These are phyloP conservation scores for Trichonephila clavata DNA, from an alignment of 1,140 invertebrate genomes.

Conservation along the genomic window DNA sequence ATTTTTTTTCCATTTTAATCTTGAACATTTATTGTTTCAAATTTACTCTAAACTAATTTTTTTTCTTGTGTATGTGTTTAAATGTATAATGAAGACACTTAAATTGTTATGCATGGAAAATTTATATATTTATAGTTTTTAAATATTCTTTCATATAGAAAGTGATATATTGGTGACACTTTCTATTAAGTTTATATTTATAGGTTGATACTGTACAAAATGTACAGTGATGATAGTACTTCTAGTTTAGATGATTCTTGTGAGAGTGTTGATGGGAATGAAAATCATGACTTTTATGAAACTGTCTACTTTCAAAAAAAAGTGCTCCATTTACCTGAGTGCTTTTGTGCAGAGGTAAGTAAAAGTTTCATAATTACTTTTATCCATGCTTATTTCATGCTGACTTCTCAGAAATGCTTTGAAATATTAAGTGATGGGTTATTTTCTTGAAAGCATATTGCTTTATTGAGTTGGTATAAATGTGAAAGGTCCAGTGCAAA, in stretches of 20 bases:
- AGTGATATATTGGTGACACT: not conserved
- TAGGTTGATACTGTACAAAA: not conserved
- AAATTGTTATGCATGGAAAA: not conserved
- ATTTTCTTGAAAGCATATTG: too few relatives aligned
- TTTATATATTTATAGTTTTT: not conserved
- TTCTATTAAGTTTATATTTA: not conserved
- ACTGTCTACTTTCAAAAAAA: slow-evolving; percentile 29
- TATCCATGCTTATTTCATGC: too few relatives aligned
- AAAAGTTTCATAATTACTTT: not conserved
- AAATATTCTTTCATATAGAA: not conserved
- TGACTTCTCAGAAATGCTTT: too few relatives aligned
- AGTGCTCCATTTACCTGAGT: slow-evolving; percentile 37
- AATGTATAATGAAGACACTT: not conserved
- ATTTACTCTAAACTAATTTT: too few relatives aligned
- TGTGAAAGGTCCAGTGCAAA: too few relatives aligned
- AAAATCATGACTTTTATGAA: slow-evolving; percentile 25
- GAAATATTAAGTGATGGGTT: too few relatives aligned
- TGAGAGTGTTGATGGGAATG: slow-evolving; percentile 60
- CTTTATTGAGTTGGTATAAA: too few relatives aligned
- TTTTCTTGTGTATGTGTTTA: too few relatives aligned
- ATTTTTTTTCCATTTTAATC: too few relatives aligned
- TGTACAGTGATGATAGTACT: slow-evolving; percentile 63
- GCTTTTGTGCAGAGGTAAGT: slow-evolving; percentile 57
- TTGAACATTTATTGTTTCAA: too few relatives aligned
- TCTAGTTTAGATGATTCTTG: slow-evolving; percentile 61